Conservation (phyloP, 2,797 vertebrate species). For the Gastrophryne carolinensis region DNA sequence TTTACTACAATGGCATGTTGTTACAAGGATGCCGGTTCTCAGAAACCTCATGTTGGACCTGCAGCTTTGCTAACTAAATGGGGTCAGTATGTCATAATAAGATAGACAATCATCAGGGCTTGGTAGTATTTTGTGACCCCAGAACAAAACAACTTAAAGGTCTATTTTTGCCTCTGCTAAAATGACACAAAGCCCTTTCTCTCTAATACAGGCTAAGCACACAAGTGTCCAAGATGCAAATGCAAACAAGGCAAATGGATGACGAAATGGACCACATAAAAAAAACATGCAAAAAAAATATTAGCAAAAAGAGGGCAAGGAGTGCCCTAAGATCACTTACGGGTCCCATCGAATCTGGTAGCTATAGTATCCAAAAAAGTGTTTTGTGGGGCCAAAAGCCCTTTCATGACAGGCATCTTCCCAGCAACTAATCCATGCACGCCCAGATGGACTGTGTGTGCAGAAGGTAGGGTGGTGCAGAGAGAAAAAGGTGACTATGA, state of each 20-base stretch:
- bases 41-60: not conserved
- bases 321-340: constrained; percentile 19
- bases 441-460: constrained; percentile 1
- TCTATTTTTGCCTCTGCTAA: not conserved
- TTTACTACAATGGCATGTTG: not conserved
- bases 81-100: not conserved
- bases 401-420: constrained; percentile 52
- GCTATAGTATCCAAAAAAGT: constrained; percentile 51
- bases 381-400: constrained; percentile 46
- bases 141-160: not conserved
- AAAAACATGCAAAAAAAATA: too few species aligned
- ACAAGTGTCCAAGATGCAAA: not conserved
- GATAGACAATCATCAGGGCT: too few species aligned
- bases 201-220: not conserved
- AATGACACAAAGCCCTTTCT: not conserved
- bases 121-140: not conserved
- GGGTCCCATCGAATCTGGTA: constrained; percentile 49
- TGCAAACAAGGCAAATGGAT: not conserved
- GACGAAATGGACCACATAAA: too few species aligned
- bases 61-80: not conserved
- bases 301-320: not conserved
- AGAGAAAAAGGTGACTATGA: not conserved
- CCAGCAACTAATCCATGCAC: constrained; percentile 45
- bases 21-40: not conserved
- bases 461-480: not conserved